Evolutionary conservation across 2,113 vertebrate genomes (phyloP), one percentile per base, ranked within the genome.

Genomic region (Egretta garzetta): DNA sequence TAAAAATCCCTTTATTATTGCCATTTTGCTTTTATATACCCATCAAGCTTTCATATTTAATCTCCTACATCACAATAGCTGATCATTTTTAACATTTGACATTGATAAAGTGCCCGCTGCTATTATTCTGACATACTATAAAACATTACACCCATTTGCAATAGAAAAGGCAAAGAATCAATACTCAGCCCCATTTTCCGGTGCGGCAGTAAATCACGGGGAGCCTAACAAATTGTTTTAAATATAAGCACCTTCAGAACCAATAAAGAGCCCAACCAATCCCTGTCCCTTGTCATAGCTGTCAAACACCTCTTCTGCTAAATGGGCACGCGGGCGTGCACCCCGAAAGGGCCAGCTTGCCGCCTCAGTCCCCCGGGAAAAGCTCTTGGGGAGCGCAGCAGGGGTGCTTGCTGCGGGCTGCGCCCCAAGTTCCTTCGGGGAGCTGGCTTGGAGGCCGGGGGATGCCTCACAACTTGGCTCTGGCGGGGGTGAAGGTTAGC

Each of bases 41-140:
- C 98, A 98, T 98, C 98, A 98, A 98, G 97, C 98, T 98, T 98
- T 98, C 98, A 98, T 98, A 98, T 98, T 98, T 98, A 98, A 98
- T 98, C 98, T 98, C 98, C 98, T 98, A 98, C 97, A 98, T 98
- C 98, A 99, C 98, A 98, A 98, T 98, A 98, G 98, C 97, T 97
- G 98, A 98, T 98, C 98, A 98, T 98, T 98, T 98, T 98, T 98
- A 98, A 98, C 98, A 98, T 98, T 98, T 98, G 99, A 98, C 98
- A 98, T 98, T 98, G 98, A 99, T 98, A 97, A 98, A 99, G 98
- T 97, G 94, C 97, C 98, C 97, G 80, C 97, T 96, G 97, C 98
- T 98, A 98, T 99, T 98, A 98, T 98, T 98, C 98, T 98, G 98
- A 98, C 98, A 98, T 97, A 83, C 98, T 98, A 98, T 99, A 98